Evolutionary conservation across 2,888 invertebrate species (phyloP), one percentile per base, ranked within the genome.

Genomic region (Antitype chi): DNA sequence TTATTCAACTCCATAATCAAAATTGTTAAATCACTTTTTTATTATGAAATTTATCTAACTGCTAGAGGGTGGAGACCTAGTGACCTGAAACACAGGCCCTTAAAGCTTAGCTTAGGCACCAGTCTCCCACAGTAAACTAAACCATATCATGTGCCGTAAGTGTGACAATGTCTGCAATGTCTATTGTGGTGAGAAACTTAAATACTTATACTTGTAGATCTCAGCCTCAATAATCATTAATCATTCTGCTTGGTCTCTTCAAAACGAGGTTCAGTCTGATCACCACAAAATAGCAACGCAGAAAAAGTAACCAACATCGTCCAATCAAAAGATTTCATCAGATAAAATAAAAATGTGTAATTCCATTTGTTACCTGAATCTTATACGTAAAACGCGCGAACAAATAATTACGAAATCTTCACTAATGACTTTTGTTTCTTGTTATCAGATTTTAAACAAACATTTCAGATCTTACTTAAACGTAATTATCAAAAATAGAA

Each of bases 391-490:
- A 62, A 32, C 63, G 20, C 7, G 15, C 2, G 23, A 28, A 43
- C 49, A 28, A 57, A 20, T 52, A 20, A 32, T 32, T 77, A 66
- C 25, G 52, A 6, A 60, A 77, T 28, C 11, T 59, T 25, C n/a
- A 60, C 20, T 9, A 15, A 52, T 23, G 17, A 9, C 32, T 47
- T 13, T 13, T 28, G 38, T 38, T 17, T 13, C 0, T 23, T 25
- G 25, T 53, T 55, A 78, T 55, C 59, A 67, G 23, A 53, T 15
- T 25, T 13, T 17, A 28, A 53, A 47, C 32, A 76, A 52, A 59
- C 4, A 38, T 68, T 25, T 52, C 28, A 23, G 52, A 47, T 25
- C 43, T 60, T 13, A 32, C 13, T 25, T 28, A 6, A 6, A 20
- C 20, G 20, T 28, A 43, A 28, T 23, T 9, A 47, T 32, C 1